phyloP scores from a whole-genome alignment of 2,888 invertebrate species.

The Xestia ashworthii region DNA sequence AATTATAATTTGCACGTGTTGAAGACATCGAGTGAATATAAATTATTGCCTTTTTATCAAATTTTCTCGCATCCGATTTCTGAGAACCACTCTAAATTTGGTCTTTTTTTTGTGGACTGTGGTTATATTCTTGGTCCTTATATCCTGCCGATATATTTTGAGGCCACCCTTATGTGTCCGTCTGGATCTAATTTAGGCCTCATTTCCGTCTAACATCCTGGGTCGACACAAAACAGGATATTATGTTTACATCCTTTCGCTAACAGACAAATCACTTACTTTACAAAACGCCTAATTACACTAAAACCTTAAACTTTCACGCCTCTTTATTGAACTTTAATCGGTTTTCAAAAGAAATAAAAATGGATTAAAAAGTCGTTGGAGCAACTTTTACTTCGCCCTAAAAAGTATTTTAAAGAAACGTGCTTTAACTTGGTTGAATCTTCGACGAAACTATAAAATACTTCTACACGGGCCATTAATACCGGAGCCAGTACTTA shows the following conservation, averaged over 20 bases:
- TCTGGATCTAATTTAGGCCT: constrained; percentile 19
- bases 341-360: constrained; percentile 67
- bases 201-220: constrained; percentile 46
- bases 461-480: constrained; percentile 60
- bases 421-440: constrained; percentile 63
- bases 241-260: constrained; percentile 14
- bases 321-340: constrained; percentile 63
- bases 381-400: constrained; percentile 66
- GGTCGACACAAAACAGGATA: constrained; percentile 3
- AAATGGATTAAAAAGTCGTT: constrained; percentile 73
- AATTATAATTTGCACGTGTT: constrained; percentile 27
- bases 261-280: constrained; percentile 20
- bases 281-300: constrained; percentile 43
- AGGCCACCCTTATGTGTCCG: background rate
- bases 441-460: constrained; percentile 64
- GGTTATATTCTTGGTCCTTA: constrained; percentile 4
- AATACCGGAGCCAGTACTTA: constrained; percentile 43
- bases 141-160: background rate
- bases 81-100: background rate
- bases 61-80: background rate
- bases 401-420: constrained; percentile 70
- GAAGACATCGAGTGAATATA: constrained; percentile 4
- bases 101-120: background rate
- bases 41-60: background rate
- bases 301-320: constrained; percentile 33